phyloP scores from a whole-genome alignment of 2,888 invertebrate genomes.

The Drosophila sordidapex region DNA sequence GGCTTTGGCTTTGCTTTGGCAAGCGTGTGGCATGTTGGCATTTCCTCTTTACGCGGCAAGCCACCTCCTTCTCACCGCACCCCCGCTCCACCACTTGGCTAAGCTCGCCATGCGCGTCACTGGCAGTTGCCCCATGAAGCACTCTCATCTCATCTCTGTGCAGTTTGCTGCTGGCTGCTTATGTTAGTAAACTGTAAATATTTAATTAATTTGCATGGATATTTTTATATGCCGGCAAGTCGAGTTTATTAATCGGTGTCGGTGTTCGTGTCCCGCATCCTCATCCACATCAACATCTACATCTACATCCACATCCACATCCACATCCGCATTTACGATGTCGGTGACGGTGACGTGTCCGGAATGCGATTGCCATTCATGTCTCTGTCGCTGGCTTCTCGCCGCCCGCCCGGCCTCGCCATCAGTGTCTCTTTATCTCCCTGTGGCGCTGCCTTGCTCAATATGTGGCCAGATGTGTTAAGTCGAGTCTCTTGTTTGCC shows the following conservation, averaged over 20 bases:
- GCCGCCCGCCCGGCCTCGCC: neutral
- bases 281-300: constrained; percentile 1
- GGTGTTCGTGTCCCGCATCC: constrained; percentile 9
- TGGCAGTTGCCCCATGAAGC: constrained; percentile 12
- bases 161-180: constrained; percentile 49
- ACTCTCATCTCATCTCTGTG: constrained; percentile 2
- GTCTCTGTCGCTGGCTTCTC: neutral
- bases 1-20: constrained; percentile 40
- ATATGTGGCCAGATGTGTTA: constrained; percentile 17
- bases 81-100: neutral
- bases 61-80: neutral
- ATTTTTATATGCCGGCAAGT: constrained; percentile 76
- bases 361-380: constrained; percentile 28
- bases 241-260: constrained; percentile 72
- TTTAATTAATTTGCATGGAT: constrained; percentile 81
- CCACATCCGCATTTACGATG: constrained; percentile 12
- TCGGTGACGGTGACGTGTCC: constrained; percentile 19
- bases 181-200: constrained; percentile 81
- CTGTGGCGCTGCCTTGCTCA: neutral
- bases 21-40: constrained; percentile 56
- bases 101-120: neutral
- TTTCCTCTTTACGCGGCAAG: constrained; percentile 43
- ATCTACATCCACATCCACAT: neutral
- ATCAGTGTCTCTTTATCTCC: neutral
- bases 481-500: constrained; percentile 16